These are phyloP conservation scores for Quadriops clusia DNA, from an alignment of 2,888 invertebrate species.

Conservation along the genomic window DNA sequence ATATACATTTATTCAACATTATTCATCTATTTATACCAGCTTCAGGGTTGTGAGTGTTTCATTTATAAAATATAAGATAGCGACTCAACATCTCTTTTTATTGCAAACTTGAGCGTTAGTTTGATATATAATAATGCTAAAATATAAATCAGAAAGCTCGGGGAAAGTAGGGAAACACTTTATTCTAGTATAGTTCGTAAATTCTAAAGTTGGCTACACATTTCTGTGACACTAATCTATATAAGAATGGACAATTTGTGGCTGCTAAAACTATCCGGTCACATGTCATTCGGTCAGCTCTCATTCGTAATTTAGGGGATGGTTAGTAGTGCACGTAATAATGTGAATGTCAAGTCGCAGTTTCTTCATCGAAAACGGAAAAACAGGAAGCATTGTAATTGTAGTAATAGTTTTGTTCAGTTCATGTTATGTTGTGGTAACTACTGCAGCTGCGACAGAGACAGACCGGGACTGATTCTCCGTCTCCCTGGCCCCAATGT, in stretches of 20 bases:
- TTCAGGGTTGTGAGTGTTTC: constrained; percentile 25
- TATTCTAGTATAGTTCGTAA: constrained; percentile 26
- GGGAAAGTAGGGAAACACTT: constrained; percentile 26
- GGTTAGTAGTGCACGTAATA: too few species aligned
- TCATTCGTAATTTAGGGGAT: constrained; percentile 24
- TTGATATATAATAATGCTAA: constrained; percentile 16
- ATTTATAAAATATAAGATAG: constrained; percentile 20
- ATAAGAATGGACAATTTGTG: constrained; percentile 30
- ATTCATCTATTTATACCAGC: constrained; percentile 32
- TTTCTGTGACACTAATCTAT: constrained; percentile 28
- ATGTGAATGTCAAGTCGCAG: too few species aligned
- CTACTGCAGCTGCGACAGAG: too few species aligned
- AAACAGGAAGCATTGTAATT: too few species aligned
- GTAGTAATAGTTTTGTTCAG: too few species aligned
- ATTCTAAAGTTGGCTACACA: constrained; percentile 33
- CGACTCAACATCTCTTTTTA: constrained; percentile 19
- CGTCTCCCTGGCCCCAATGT: too few species aligned
- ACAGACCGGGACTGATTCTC: too few species aligned
- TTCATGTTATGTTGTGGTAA: too few species aligned
- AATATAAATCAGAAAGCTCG: constrained; percentile 11
- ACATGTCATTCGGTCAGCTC: constrained; percentile 26
- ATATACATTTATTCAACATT: constrained; percentile 32
- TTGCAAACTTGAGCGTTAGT: constrained; percentile 19
- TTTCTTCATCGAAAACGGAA: too few species aligned
- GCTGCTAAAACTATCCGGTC: constrained; percentile 30